Evolutionary conservation across 2,888 invertebrate genomes (phyloP).

Genomic region (Pachliopta kotzebuea): DNA sequence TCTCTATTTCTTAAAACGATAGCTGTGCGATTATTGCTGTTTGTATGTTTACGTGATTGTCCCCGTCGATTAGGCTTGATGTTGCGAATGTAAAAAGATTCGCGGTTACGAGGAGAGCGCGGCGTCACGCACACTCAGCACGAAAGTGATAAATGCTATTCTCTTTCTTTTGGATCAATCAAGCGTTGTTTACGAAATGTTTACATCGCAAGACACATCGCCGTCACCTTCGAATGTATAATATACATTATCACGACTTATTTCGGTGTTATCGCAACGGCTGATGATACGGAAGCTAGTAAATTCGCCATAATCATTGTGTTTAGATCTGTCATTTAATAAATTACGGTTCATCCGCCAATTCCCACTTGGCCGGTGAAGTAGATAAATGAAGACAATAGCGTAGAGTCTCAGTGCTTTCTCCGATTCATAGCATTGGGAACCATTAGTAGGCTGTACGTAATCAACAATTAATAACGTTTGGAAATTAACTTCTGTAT

Average conservation of each 20-base stretch:
- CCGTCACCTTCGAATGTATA: constrained; percentile 6
- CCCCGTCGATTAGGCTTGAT: constrained; percentile 8
- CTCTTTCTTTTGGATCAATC: constrained; percentile 26
- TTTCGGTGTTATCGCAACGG: constrained; percentile 6
- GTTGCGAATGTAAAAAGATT: constrained; percentile 21
- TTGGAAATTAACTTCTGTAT: no score
- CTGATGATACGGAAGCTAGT: not conserved
- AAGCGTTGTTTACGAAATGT: constrained; percentile 16
- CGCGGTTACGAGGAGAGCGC: constrained; percentile 29
- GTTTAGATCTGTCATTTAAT: no score
- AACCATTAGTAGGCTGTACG: no score
- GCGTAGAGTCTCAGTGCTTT: no score
- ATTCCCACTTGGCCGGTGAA: no score
- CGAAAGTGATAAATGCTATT: constrained; percentile 29
- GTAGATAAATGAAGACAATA: no score
- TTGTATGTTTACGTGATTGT: no score
- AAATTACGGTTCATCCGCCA: no score
- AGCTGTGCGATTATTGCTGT: no score
- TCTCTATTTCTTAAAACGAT: no score
- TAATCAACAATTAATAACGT: no score
- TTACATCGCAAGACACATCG: constrained; percentile 10
- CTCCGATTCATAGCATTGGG: no score
- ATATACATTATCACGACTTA: not conserved
- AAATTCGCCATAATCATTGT: not conserved
- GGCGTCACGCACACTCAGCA: constrained; percentile 36